Evolutionary conservation across 2,797 vertebrate genomes (phyloP), one percentile per base, ranked within the genome.

Genomic region (Sus cebifrons): DNA sequence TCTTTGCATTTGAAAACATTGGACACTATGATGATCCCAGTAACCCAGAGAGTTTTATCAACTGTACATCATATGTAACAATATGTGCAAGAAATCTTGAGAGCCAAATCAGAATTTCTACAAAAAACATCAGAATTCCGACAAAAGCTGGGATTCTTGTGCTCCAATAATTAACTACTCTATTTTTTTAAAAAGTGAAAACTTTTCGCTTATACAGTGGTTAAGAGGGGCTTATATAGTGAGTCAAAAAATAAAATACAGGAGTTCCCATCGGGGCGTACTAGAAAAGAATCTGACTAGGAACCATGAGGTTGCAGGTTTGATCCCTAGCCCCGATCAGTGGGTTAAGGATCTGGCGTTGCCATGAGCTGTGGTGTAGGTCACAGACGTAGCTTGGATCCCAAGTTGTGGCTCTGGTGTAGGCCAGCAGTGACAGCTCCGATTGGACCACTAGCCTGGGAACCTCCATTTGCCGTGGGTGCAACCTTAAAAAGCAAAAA

Each of bases 201-300:
- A 62, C 3, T 32, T 32, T 64, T 90, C 27, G 44, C 15, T 64
- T 52, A 25, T 58, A 58, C 54, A 62, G 75, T 49, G 4, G 15
- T 86, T 40, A 84, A 86, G 21, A 44, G 36, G 20, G 18, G 27
- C 2, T 56, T 82, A 1, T 65, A 75, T 77, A 91, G 3, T 60
- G 40, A 83, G 81, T 52, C 32, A 94, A 27, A 96, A 96, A 94
- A 89, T 44, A 85, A 95, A 89, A 92, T 77, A 29, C 44, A 49
- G 6, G 44, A 49, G 44, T 49, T 49, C 9, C 44, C 44, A 10
- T 49, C 44, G 6, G 6, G 44, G 44, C 44, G 44, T 5, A 49
- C 4, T 49, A 5, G 44, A 49, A 49, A 49, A 6, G 44, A 49
- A 49, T 49, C 44, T 49, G 44, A 49, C 44, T 49, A 49, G 6